Evolutionary conservation across 2,888 invertebrate species (phyloP).

Genomic region (Amphipoea lucens): DNA sequence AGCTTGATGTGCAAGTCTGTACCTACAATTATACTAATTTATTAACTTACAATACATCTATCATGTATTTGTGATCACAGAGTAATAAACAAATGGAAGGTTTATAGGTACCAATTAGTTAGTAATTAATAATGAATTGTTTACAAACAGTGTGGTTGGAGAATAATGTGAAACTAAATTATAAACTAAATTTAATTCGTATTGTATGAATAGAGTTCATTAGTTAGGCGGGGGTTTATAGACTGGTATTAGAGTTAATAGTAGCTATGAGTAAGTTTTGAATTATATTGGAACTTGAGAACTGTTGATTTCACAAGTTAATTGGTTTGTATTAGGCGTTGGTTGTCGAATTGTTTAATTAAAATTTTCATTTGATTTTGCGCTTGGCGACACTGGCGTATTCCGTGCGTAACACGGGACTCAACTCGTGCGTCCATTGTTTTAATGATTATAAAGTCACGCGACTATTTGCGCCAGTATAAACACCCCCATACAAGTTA

Average conservation of each 20-base stretch:
- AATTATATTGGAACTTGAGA: slow-evolving; percentile 25
- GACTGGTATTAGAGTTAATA: slow-evolving; percentile 29
- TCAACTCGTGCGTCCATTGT: no score
- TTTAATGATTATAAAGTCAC: background rate
- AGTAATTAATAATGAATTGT: slow-evolving; percentile 11
- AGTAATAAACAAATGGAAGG: background rate
- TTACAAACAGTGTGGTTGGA: slow-evolving; percentile 14
- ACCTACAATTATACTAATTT: background rate
- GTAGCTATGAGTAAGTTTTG: slow-evolving; percentile 31
- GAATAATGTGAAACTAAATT: slow-evolving; percentile 22
- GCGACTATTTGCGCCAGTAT: no score
- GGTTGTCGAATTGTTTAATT: background rate
- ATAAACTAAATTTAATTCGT: slow-evolving; percentile 14
- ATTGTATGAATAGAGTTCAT: slow-evolving; percentile 22
- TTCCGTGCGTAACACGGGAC: no score
- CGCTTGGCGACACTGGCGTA: background rate
- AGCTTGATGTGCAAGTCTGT: no score
- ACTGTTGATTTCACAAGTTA: slow-evolving; percentile 21
- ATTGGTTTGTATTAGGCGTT: slow-evolving; percentile 5
- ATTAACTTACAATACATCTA: background rate
- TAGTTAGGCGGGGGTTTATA: slow-evolving; percentile 18
- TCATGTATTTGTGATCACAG: background rate
- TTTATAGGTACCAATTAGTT: background rate
- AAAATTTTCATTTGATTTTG: background rate
- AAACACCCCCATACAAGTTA: background rate